These are phyloP conservation scores for Periophthalmodon schlosseri DNA, from an alignment of 2,113 vertebrate species.

Conservation along the genomic window DNA sequence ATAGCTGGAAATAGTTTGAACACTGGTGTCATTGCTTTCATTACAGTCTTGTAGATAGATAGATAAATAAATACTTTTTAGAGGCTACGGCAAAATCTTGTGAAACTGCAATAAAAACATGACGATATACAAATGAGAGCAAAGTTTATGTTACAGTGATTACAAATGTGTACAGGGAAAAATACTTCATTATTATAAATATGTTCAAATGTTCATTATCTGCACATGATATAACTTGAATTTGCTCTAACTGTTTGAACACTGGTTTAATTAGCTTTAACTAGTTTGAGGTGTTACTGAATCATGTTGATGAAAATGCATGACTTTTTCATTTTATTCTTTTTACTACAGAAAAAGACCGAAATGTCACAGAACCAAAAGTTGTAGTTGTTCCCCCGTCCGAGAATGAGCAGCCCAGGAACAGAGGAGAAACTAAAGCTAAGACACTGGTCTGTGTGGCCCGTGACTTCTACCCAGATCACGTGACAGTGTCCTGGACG, in stretches of 20 bases:
- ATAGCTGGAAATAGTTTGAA: too few species aligned
- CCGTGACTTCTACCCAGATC: slow-evolving; percentile 85
- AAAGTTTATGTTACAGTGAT: too few species aligned
- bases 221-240: too few species aligned
- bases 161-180: too few species aligned
- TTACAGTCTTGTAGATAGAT: too few species aligned
- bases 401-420: slow-evolving; percentile 58
- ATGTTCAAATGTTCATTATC: too few species aligned
- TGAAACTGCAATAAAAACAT: too few species aligned
- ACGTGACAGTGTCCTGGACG: slow-evolving; percentile 80
- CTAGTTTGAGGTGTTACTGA: background rate
- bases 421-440: background rate
- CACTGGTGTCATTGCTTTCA: too few species aligned
- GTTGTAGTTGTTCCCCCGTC: slow-evolving; percentile 80
- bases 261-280: background rate
- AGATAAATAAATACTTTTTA: too few species aligned
- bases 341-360: background rate
- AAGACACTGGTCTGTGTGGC: slow-evolving; percentile 87
- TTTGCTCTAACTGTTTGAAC: background rate
- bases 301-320: background rate
- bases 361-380: background rate
- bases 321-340: background rate
- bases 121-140: too few species aligned
- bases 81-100: too few species aligned
- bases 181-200: too few species aligned